Conservation (phyloP, 2,888 invertebrate genomes). For the Cheilosia pagana region DNA sequence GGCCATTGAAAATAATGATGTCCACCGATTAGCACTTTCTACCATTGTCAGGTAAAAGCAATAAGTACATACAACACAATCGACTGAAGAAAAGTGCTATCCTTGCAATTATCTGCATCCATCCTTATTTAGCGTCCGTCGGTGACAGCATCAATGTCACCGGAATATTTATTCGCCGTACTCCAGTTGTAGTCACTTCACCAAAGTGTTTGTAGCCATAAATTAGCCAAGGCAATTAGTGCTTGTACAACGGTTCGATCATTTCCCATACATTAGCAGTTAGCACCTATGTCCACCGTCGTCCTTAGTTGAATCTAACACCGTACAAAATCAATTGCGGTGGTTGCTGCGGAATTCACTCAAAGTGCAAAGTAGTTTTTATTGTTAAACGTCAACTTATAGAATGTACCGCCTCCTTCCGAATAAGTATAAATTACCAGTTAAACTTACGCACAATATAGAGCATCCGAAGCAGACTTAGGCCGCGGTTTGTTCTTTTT, state of each 20-base stretch:
- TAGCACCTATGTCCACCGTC: slow-evolving; percentile 34
- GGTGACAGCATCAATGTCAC: slow-evolving; percentile 10
- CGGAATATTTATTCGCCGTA: slow-evolving; percentile 32
- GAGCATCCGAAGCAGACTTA: too few species aligned
- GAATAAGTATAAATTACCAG: slow-evolving; percentile 35
- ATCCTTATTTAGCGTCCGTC: background rate
- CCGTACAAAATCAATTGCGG: slow-evolving; percentile 18
- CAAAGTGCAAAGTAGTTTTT: slow-evolving; percentile 58
- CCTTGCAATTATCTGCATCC: background rate
- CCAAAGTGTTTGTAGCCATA: slow-evolving; percentile 39
- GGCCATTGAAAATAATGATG: too few species aligned
- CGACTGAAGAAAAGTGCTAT: background rate
- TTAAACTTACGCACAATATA: slow-evolving; percentile 22
- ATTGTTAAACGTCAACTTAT: slow-evolving; percentile 59
- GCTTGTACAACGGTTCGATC: slow-evolving; percentile 48
- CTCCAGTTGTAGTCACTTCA: slow-evolving; percentile 40
- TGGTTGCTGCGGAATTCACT: slow-evolving; percentile 42
- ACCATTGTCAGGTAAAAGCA: too few species aligned
- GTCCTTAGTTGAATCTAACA: slow-evolving; percentile 21
- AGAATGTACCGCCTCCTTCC: slow-evolving; percentile 27
- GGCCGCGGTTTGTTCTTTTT: background rate
- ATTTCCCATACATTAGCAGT: slow-evolving; percentile 51
- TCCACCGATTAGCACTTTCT: too few species aligned
- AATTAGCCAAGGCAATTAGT: slow-evolving; percentile 62
- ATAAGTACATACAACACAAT: too few species aligned